Conservation (phyloP, 2,888 invertebrate genomes). For the Yponomeuta cagnagella region DNA sequence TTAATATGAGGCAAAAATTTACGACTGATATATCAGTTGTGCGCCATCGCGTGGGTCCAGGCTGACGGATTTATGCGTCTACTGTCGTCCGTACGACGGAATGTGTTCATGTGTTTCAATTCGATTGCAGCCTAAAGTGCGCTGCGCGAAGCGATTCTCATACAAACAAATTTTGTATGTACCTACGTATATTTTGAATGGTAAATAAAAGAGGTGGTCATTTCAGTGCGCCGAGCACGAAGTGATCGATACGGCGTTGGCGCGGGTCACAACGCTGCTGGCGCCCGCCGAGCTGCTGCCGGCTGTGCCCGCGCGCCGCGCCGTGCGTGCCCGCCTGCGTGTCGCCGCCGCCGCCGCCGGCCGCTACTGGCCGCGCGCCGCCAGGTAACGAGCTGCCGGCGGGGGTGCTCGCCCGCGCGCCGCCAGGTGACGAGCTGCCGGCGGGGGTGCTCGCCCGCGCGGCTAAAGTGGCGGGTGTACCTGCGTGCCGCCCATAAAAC, state of each 20-base stretch:
- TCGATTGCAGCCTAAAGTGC: too few species aligned
- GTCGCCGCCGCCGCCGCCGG: conserved; percentile 29
- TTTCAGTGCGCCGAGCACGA: conserved; percentile 46
- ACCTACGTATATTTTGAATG: too few species aligned
- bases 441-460: conserved; percentile 32
- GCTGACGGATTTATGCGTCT: too few species aligned
- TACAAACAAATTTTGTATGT: too few species aligned
- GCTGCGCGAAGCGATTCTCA: too few species aligned
- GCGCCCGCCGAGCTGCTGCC: conserved; percentile 24
- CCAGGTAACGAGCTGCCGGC: conserved; percentile 16
- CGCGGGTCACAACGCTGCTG: conserved; percentile 29
- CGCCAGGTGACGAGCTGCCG: conserved; percentile 21
- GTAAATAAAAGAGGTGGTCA: neutral
- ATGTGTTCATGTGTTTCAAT: too few species aligned
- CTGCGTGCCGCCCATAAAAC: too few species aligned
- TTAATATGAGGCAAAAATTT: too few species aligned
- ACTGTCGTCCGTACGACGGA: too few species aligned
- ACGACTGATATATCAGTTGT: too few species aligned
- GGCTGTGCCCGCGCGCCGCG: conserved; percentile 14
- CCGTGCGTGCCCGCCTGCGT: conserved; percentile 19
- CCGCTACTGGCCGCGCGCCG: conserved; percentile 43
- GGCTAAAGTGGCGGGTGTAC: too few species aligned
- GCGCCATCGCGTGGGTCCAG: too few species aligned
- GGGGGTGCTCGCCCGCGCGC: conserved; percentile 15
- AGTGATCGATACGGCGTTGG: conserved; percentile 31